Evolutionary conservation across 2,113 vertebrate species (phyloP), one percentile per base, ranked within the genome.

Genomic region (Halichoerus grypus): DNA sequence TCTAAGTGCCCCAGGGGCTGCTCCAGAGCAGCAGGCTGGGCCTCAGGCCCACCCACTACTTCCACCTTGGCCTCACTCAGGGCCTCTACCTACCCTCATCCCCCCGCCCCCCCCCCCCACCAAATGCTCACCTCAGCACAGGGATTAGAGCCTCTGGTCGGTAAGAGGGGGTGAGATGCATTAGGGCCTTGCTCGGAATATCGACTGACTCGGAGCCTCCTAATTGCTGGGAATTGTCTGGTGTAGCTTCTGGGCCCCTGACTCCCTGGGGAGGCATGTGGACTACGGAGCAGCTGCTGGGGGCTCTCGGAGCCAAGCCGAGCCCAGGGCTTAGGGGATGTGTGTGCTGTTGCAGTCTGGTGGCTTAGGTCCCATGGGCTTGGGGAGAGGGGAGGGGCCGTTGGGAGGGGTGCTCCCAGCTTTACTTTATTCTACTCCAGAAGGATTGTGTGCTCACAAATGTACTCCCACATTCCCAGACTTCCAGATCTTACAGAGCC

Each of bases 141-240:
- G 59, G 53, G 67, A 39, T 49, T 19, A 28, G 9, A 77, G 88
- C 53, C 77, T 81, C 33, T 6, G 31, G 79, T 11, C 14, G 3
- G 11, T 28, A 22, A 28, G 18, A 15, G 26, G 33, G 22, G 28
- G 5, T 26, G 26, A 51, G 71, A 15, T 18, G 28, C 46, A 51
- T 77, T 26, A 63, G 88, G 53, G 33, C 85, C 13, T 88, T 93
- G 74, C 90, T 42, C 39, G 83, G 65, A 95, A 86, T 42, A 57
- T 5, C 6, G n/a, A 67, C 39, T 51, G 36, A 71, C 69, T 83
- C 0, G 0, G 36, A 55, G 63, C 18, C 16, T 63, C 87, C 49
- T 85, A 36, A 57, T 49, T 65, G 80, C 91, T 94, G 84, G 79
- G 88, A 95, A 80, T 1, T 33, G 28, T 53, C 92, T 55, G 42